Base-by-base conservation (phyloP, 1,140 invertebrate genomes). In the Choristoneura fumiferana region DNA sequence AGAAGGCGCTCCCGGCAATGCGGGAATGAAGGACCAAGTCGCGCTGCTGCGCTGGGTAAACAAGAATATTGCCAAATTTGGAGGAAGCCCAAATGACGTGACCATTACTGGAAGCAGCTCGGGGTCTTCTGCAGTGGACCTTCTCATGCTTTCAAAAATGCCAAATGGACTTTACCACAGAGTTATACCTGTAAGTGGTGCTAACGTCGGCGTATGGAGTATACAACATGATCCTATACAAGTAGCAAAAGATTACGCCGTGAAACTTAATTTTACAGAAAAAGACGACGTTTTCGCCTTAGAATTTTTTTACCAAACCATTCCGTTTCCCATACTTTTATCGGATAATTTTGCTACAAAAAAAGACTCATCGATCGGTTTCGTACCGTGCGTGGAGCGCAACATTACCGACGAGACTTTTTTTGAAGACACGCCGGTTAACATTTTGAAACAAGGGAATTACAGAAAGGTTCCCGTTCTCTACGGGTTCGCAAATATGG, bases 361-460 rank as follows among this genome's bases (percentile, higher is more conserved):
- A 15, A 56, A 12, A 17, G 13, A 22, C 54, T 37, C 10, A 34
- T 18, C n/a, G 0, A 40, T 13, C 5, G 17, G 13, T 18, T 54
- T 62, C 8, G 13, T 56, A 8, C 60, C 66, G 1, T 69, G 67
- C 45, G 45, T 69, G 29, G 67, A 69, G 58, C 57, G 60, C n/a
- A 35, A 66, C 53, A 34, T 59, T 8, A 57, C 58, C 0, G 15
- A 54, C 18, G 63, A 70, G 57, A 45, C 8, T n/a, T 69, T 69
- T 36, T 52, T 69, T 37, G 55, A 65, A 5, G 63, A 63, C 22
- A n/a, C 15, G 12, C 63, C 67, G 4, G 29, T 57, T 29, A 66
- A 66, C 53, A 60, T 57, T 65, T 60, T 13, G 39, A n/a, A 29
- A 29, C 2, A 29, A 29, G 22, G 22, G 22, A 29, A 29, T 3